Evolutionary conservation across 2,113 vertebrate species (phyloP), one percentile per base, ranked within the genome.

Genomic region (Salvelinus alpinus): DNA sequence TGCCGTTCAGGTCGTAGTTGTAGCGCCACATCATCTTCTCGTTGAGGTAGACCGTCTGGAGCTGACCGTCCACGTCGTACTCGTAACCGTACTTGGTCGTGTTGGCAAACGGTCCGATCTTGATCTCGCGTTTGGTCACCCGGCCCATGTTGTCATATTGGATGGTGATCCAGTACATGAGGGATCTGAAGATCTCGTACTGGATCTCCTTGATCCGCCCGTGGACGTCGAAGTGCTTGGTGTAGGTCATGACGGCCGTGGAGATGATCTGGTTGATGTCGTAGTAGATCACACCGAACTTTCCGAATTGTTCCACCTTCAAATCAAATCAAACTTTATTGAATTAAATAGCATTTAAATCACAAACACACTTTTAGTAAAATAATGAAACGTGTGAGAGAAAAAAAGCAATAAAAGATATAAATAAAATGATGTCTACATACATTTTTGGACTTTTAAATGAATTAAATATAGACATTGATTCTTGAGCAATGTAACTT

Each of bases 121-220:
- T 99, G 83, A 99, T 97, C 92, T 99, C 98, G 1, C 97, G 93
- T 84, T 97, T 98, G 0, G 96, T 99, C 57, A 99, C 97, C 13
- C 97, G 91, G n/a, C 97, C 98, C 96, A 98, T 97, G 86, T 95
- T 98, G 87, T 99, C 98, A 0, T 99, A 99, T 72, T 99, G 97
- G 82, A 99, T 95, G 82, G 97, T 99, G 90, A 99, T 98, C 97
- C 98, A 99, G 90, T 99, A 99, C 97, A 99, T 99, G 74, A 99
- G 93, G 0, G 98, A 99, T 54, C 98, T 92, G 88, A 98, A 98
- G 82, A 99, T 99, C 89, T 99, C 97, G 29, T 99, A 99, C 69
- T 99, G 97, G 77, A 99, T 99, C 86, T 99, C 98, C 83, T 98
- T 99, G 87, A 99, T 99, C 83, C 98, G 96, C 0, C 97, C 97